Conservation (phyloP, 2,113 vertebrate genomes). For the Natator depressus region DNA sequence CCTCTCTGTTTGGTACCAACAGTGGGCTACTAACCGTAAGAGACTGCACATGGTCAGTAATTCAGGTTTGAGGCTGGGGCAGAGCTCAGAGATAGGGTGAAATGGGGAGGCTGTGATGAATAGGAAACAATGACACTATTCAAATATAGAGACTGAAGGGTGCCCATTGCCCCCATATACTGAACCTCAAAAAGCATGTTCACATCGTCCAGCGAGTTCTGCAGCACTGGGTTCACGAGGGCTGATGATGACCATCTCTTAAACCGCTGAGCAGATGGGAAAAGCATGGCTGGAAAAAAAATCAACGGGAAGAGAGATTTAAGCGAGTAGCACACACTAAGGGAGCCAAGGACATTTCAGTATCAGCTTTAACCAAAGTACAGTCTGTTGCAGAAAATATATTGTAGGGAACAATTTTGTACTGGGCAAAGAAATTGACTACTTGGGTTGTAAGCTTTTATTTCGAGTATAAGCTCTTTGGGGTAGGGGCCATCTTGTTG, state of each 20-base stretch:
- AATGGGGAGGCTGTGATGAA: not conserved
- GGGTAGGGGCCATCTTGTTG: not conserved
- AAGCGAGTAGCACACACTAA: not conserved
- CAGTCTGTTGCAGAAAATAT: not conserved
- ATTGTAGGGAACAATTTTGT: not conserved
- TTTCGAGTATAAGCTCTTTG: not conserved
- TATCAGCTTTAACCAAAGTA: not conserved
- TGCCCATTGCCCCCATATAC: slow-evolving; percentile 9
- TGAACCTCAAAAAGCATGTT: slow-evolving; percentile 92
- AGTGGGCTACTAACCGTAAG: not conserved
- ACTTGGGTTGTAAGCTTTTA: not conserved
- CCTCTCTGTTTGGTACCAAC: not conserved
- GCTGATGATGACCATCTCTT: slow-evolving; percentile 79
- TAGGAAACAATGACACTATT: not conserved
- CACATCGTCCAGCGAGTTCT: slow-evolving; percentile 86
- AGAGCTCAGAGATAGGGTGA: not conserved
- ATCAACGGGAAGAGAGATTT: not conserved
- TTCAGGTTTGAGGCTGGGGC: not conserved
- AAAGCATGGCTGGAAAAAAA: slow-evolving; percentile 80
- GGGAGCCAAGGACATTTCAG: not conserved
- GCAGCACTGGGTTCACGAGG: slow-evolving; percentile 86
- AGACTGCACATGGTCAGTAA: not conserved
- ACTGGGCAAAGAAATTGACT: not conserved
- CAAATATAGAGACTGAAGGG: not conserved
- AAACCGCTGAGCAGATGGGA: slow-evolving; percentile 85